Percentiles rank a stretch among this genome's conserved stretches.
phyloP scores from a whole-genome alignment of 2,888 invertebrate genomes.

The Scelioninae gen. 1 region DNA sequence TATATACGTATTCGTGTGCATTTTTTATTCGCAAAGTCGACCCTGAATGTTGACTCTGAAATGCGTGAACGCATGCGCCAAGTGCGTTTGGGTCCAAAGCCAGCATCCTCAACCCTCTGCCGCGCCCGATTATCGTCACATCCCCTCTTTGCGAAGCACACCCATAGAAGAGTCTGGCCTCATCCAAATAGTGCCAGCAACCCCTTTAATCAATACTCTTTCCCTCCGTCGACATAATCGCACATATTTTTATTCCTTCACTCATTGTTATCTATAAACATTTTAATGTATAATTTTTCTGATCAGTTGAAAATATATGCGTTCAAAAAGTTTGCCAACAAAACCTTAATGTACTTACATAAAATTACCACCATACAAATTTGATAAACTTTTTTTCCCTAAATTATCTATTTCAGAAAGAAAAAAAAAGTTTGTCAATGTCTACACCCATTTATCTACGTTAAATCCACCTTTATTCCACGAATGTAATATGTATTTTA shows the following conservation, averaged over 20 bases:
- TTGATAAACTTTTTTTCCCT: too few relatives aligned
- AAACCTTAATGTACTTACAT: too few relatives aligned
- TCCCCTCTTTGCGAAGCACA: slow-evolving; percentile 33
- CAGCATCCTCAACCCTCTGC: slow-evolving; percentile 57
- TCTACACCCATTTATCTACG: too few relatives aligned
- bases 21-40: slow-evolving; percentile 52
- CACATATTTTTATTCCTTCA: slow-evolving; percentile 30
- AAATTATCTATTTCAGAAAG: too few relatives aligned
- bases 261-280: slow-evolving; percentile 10
- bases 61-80: slow-evolving; percentile 40
- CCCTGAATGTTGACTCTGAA: slow-evolving; percentile 58
- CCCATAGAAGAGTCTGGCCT: slow-evolving; percentile 59
- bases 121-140: slow-evolving; percentile 63
- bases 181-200: slow-evolving; percentile 61
- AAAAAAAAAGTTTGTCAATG: too few relatives aligned
- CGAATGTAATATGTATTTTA: too few relatives aligned
- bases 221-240: slow-evolving; percentile 58
- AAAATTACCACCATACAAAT: too few relatives aligned
- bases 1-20: slow-evolving; percentile 5
- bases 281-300: not conserved
- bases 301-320: too few relatives aligned
- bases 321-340: too few relatives aligned
- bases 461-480: too few relatives aligned
- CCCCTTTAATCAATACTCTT: slow-evolving; percentile 69
- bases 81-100: slow-evolving; percentile 46